Evolutionary conservation across 1,140 invertebrate genomes (phyloP).

Genomic region (Drosophila subpulchrella): DNA sequence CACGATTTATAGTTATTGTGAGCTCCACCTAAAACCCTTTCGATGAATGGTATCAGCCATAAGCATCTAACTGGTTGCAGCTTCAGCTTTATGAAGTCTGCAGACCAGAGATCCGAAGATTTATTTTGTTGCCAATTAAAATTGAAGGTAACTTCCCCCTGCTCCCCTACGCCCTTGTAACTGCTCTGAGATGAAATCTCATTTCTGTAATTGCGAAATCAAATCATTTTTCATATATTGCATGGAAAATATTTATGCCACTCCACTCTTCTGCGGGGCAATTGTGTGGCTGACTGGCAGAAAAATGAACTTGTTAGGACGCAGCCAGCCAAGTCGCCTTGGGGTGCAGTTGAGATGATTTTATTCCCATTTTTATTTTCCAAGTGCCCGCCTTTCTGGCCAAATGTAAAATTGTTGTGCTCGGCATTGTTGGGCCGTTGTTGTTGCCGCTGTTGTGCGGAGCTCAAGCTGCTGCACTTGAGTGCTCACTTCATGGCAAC

Average conservation of each 20-base stretch:
- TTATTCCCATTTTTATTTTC: constrained; percentile 54
- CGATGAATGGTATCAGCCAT: constrained; percentile 29
- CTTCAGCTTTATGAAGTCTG: too few relatives aligned
- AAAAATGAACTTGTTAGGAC: constrained; percentile 63
- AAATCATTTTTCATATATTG: constrained; percentile 57
- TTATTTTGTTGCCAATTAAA: constrained; percentile 61
- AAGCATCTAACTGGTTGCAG: neutral
- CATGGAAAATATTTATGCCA: constrained; percentile 32
- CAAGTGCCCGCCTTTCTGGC: constrained; percentile 57
- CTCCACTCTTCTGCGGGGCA: constrained; percentile 21
- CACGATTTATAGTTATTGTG: constrained; percentile 64
- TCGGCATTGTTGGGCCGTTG: constrained; percentile 29
- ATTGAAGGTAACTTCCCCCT: constrained; percentile 11
- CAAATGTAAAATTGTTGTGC: constrained; percentile 64
- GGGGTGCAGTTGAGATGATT: constrained; percentile 53
- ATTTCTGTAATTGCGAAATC: constrained; percentile 51
- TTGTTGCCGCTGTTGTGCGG: constrained; percentile 33
- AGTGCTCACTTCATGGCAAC: constrained; percentile 63
- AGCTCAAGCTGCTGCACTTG: constrained; percentile 56
- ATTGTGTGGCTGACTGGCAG: constrained; percentile 68
- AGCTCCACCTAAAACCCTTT: constrained; percentile 18
- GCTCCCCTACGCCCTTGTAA: neutral
- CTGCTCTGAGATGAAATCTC: constrained; percentile 46
- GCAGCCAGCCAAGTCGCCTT: constrained; percentile 45
- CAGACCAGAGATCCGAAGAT: constrained; percentile 8